These are phyloP conservation scores for Strix uralensis DNA, from an alignment of 2,113 vertebrate genomes.

Conservation along the genomic window DNA sequence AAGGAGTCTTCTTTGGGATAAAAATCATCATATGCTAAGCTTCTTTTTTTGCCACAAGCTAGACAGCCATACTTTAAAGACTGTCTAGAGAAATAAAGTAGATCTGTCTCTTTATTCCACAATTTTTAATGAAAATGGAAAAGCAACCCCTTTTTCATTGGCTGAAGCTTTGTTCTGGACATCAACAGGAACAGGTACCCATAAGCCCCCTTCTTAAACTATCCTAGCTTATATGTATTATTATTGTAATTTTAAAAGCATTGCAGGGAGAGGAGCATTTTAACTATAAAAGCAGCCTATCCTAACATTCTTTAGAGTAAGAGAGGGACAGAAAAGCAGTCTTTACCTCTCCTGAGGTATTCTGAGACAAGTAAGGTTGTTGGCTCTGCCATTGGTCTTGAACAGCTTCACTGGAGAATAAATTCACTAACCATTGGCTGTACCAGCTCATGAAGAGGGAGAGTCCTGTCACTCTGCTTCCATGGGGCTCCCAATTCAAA, in stretches of 20 bases:
- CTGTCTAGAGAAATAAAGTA: background rate
- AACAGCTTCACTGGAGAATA: background rate
- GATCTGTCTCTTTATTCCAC: background rate
- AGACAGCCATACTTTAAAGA: background rate
- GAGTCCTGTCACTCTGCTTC: background rate
- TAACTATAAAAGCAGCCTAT: background rate
- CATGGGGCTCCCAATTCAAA: rapidly evolving
- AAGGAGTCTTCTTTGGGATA: constrained; percentile 3
- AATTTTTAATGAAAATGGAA: background rate
- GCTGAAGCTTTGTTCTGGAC: background rate
- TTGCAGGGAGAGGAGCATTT: rapidly evolving
- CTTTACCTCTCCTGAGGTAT: background rate
- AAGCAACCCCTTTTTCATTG: background rate
- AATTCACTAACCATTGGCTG: background rate
- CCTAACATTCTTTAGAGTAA: background rate
- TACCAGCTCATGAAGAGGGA: background rate
- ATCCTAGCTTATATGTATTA: background rate
- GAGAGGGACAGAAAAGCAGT: background rate
- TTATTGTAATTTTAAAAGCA: background rate
- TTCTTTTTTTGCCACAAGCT: constrained; percentile 13
- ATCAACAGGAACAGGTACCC: background rate
- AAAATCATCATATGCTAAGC: constrained; percentile 4
- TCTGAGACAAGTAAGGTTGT: background rate
- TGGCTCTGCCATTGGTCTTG: background rate
- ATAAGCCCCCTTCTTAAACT: background rate